These are phyloP conservation scores for Patella caerulea DNA, from an alignment of 2,888 invertebrate species.

Conservation along the genomic window DNA sequence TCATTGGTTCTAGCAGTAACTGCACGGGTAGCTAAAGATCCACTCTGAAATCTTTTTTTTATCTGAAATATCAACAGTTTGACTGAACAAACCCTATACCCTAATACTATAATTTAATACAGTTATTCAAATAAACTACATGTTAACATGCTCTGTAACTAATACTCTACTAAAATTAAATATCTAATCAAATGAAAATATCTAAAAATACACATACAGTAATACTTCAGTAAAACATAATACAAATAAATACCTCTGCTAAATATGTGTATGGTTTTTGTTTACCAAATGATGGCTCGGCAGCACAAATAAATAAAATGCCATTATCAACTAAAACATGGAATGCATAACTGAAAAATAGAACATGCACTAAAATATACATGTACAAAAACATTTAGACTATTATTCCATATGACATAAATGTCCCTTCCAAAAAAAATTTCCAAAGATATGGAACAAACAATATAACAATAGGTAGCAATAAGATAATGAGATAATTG, in stretches of 20 bases:
- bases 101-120: no score
- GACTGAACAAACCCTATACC: background rate
- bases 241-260: conserved; percentile 58
- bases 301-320: conserved; percentile 66
- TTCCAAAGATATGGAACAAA: no score
- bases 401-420: no score
- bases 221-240: background rate
- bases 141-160: no score
- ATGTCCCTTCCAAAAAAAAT: no score
- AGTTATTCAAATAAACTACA: background rate
- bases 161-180: no score
- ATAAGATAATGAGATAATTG: no score
- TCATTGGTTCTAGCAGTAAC: conserved; percentile 50
- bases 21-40: conserved; percentile 48
- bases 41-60: conserved; percentile 56
- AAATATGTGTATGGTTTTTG: conserved; percentile 64
- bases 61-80: conserved; percentile 47
- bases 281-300: conserved; percentile 58
- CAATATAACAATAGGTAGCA: no score
- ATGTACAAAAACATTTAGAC: no score
- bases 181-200: no score
- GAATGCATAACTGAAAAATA: conserved; percentile 62
- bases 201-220: no score
- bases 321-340: conserved; percentile 69
- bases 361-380: background rate